phyloP scores from a whole-genome alignment of 64 coral and sea anemone genomes.

The Porites australiensis region DNA sequence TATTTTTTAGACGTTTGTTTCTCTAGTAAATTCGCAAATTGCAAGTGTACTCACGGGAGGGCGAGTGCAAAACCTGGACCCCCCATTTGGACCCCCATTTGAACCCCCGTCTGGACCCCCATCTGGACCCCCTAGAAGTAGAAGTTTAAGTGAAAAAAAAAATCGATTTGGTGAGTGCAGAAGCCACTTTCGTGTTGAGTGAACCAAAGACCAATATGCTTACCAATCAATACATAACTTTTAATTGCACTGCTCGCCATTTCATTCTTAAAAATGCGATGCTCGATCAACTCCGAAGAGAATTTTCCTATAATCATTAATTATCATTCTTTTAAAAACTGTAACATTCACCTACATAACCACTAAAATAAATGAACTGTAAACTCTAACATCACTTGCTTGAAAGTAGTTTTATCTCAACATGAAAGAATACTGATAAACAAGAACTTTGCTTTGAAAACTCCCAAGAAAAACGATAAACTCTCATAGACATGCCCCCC shows the following conservation, averaged over 20 bases:
- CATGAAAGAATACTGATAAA: not conserved
- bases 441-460: not conserved
- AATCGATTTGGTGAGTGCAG: conserved; percentile 1
- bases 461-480: not conserved
- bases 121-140: not conserved
- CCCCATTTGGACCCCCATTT: not conserved
- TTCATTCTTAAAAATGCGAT: no score
- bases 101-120: no score
- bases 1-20: no score
- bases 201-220: conserved; percentile 22
- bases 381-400: not conserved
- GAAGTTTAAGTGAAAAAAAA: not conserved
- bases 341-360: not conserved
- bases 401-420: conserved; percentile 11
- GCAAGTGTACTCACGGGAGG: no score
- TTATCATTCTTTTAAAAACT: no score
- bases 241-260: conserved; percentile 2
- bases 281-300: no score
- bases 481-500: not conserved
- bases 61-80: not conserved
- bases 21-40: no score
- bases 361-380: conserved; percentile 3
- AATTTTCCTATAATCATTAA: no score
- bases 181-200: conserved; percentile 12
- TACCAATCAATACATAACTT: conserved; percentile 1